Percentiles rank a stretch among this genome's conserved stretches.
Evolutionary conservation across 2,113 vertebrate species (phyloP).

Genomic region (Otocyon megalotis): DNA sequence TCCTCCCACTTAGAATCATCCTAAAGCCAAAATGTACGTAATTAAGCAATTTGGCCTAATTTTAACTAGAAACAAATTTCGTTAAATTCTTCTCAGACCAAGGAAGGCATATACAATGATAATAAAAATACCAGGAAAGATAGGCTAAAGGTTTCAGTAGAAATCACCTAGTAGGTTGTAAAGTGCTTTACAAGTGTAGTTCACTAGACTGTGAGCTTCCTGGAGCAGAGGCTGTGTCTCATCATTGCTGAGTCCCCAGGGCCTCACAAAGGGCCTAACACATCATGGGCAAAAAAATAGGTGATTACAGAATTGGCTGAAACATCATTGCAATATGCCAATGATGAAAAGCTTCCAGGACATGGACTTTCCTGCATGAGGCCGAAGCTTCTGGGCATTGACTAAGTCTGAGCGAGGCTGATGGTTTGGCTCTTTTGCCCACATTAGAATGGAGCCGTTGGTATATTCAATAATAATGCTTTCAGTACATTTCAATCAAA

Average conservation of each 20-base stretch:
- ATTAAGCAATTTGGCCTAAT: conserved; percentile 14
- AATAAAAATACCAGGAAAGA: neutral
- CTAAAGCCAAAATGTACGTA: neutral
- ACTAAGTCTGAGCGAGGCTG: neutral
- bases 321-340: neutral
- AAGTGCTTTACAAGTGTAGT: neutral
- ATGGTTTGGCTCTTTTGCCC: neutral
- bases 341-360: neutral
- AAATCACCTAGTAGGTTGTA: neutral
- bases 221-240: neutral
- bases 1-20: conserved; percentile 48
- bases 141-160: neutral
- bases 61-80: conserved; percentile 55
- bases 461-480: conserved; percentile 43
- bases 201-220: neutral
- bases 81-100: neutral
- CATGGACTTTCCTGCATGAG: neutral
- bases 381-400: neutral
- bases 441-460: conserved; percentile 17
- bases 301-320: neutral
- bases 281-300: neutral
- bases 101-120: neutral
- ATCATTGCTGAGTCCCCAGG: neutral
- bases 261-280: neutral
- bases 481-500: conserved; percentile 62